Conservation (phyloP, 2,797 vertebrate species). For the Pterois miles region DNA sequence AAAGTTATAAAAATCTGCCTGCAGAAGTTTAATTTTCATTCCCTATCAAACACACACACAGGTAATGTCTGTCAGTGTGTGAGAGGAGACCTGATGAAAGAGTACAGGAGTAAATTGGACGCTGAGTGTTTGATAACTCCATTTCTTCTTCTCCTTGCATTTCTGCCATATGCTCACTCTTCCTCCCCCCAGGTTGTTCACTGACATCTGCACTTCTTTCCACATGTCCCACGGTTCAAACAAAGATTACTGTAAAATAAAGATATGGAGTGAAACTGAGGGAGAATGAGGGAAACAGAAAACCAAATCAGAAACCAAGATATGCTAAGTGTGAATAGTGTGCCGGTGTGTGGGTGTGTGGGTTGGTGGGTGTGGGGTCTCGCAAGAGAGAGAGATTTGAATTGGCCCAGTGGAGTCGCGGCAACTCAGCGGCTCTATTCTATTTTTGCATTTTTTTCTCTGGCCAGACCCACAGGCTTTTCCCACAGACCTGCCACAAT, state of each 20-base stretch:
- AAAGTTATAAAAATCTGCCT: conserved; percentile 39
- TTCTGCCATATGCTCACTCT: conserved; percentile 44
- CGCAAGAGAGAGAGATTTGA: conserved; percentile 48
- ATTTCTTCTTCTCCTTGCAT: conserved; percentile 40
- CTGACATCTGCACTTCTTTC: conserved; percentile 27
- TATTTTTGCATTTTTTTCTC: conserved; percentile 76
- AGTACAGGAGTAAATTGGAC: conserved; percentile 41
- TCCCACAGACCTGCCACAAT: conserved; percentile 73
- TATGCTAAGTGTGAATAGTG: background rate
- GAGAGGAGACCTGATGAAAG: conserved; percentile 31
- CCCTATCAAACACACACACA: conserved; percentile 4
- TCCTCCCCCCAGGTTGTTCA: conserved; percentile 15
- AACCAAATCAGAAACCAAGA: conserved; percentile 13
- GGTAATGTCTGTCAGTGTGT: conserved; percentile 29
- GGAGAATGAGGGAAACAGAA: background rate
- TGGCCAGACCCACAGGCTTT: conserved; percentile 74
- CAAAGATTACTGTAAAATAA: conserved; percentile 33
- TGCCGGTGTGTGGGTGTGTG: background rate
- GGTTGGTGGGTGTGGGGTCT: conserved; percentile 10
- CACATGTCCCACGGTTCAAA: conserved; percentile 20
- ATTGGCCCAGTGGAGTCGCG: conserved; percentile 56
- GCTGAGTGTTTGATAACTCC: conserved; percentile 33
- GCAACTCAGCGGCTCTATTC: conserved; percentile 63
- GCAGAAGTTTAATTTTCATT: conserved; percentile 50
- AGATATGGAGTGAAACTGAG: conserved; percentile 13